Evolutionary conservation across 2,888 invertebrate genomes (phyloP).

Genomic region (Pyrgus malvae): DNA sequence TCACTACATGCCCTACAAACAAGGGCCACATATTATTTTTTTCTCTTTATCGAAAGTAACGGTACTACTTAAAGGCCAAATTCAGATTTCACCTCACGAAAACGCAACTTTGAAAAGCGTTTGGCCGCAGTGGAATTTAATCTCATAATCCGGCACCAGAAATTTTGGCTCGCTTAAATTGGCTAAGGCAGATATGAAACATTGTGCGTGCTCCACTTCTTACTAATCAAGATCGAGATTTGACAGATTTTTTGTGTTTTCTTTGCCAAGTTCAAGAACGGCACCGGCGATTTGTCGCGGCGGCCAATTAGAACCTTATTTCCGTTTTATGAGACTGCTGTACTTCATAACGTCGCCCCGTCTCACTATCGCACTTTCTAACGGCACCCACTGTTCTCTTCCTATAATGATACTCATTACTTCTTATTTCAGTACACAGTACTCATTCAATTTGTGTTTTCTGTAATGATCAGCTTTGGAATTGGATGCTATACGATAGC

Average conservation of each 20-base stretch:
- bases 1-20: constrained; percentile 29
- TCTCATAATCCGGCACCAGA: constrained; percentile 18
- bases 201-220: constrained; percentile 17
- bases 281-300: constrained; percentile 27
- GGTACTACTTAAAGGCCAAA: constrained; percentile 22
- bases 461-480: constrained; percentile 32
- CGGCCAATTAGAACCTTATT: constrained; percentile 33
- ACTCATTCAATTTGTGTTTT: constrained; percentile 32
- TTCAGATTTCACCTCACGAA: constrained; percentile 18
- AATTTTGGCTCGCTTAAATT: constrained; percentile 7
- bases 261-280: constrained; percentile 20
- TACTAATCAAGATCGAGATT: constrained; percentile 30
- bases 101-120: background rate
- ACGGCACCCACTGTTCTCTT: constrained; percentile 35
- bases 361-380: constrained; percentile 36
- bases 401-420: constrained; percentile 38
- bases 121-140: constrained; percentile 17
- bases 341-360: constrained; percentile 28
- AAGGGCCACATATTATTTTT: constrained; percentile 31
- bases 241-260: constrained; percentile 29
- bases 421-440: constrained; percentile 33
- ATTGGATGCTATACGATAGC: constrained; percentile 26
- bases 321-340: constrained; percentile 32
- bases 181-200: background rate
- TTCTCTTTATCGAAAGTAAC: constrained; percentile 32